These are phyloP conservation scores for Pempheris klunzingeri DNA, from an alignment of 2,797 vertebrate genomes.

Conservation along the genomic window DNA sequence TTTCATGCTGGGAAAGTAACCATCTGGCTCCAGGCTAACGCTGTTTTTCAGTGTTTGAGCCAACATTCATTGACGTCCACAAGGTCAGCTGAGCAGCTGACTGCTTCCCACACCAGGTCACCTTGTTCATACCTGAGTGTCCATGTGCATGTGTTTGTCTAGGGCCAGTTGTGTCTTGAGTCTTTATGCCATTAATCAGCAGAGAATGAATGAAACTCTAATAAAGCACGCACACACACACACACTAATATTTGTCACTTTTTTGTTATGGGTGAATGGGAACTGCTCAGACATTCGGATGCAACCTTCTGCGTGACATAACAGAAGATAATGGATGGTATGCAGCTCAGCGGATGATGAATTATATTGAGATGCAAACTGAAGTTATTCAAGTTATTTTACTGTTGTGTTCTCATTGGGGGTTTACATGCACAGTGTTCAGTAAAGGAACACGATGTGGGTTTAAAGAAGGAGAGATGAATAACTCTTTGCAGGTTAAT, in stretches of 20 bases:
- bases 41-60: conserved; percentile 43
- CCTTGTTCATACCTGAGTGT: not conserved
- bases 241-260: not conserved
- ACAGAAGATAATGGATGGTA: not conserved
- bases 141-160: not conserved
- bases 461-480: conserved; percentile 21
- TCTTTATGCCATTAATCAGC: not conserved
- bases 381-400: not conserved
- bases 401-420: not conserved
- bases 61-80: conserved; percentile 58
- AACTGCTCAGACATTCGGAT: not conserved
- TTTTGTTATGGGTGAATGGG: not conserved
- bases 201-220: not conserved
- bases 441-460: not conserved
- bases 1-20: conserved; percentile 65
- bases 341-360: not conserved
- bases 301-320: not conserved
- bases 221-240: not conserved
- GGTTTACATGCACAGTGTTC: not conserved
- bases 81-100: conserved; percentile 76
- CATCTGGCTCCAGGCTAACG: conserved; percentile 63
- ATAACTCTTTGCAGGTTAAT: conserved; percentile 73
- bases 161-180: not conserved
- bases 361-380: not conserved
- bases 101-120: conserved; percentile 67